A percentile compares a stretch with the other conserved stretches of the same genome.
These are phyloP conservation scores for Nudaria mundana DNA, from an alignment of 2,888 invertebrate species.

Conservation along the genomic window DNA sequence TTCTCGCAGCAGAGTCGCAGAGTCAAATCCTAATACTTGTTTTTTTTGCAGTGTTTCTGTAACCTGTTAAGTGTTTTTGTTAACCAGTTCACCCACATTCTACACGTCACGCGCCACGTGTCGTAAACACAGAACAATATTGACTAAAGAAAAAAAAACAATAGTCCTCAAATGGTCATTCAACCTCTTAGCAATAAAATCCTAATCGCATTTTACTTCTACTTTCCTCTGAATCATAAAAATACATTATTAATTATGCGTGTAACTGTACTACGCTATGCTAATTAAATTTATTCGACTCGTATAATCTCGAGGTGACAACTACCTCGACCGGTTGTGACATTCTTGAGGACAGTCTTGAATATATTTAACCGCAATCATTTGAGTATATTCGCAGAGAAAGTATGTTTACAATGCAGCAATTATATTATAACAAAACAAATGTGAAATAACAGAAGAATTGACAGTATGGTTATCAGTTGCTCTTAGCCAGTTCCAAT, in stretches of 20 bases:
- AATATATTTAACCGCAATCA: background rate
- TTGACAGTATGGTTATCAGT: too few relatives aligned
- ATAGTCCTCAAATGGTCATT: background rate
- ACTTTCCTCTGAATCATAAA: conserved; percentile 8
- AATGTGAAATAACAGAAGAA: too few relatives aligned
- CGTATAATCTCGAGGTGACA: conserved; percentile 21
- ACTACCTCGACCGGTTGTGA: conserved; percentile 6
- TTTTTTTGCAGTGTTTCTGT: too few relatives aligned
- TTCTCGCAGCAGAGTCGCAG: too few relatives aligned
- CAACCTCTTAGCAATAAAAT: conserved; percentile 2
- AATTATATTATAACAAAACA: too few relatives aligned
- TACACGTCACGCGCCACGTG: too few relatives aligned
- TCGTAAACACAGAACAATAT: too few relatives aligned
- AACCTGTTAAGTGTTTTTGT: too few relatives aligned
- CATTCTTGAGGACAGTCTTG: background rate
- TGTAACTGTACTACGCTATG: conserved; percentile 12
- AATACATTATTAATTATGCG: conserved; percentile 11
- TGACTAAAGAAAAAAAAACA: too few relatives aligned
- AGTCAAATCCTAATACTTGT: too few relatives aligned
- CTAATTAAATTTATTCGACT: conserved; percentile 25
- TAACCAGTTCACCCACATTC: too few relatives aligned
- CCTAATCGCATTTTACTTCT: background rate
- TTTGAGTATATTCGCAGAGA: background rate
- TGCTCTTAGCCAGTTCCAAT: too few relatives aligned
- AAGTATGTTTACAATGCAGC: background rate